These are phyloP conservation scores for Glossophaga mutica DNA, from an alignment of 2,797 vertebrate species.

Conservation along the genomic window DNA sequence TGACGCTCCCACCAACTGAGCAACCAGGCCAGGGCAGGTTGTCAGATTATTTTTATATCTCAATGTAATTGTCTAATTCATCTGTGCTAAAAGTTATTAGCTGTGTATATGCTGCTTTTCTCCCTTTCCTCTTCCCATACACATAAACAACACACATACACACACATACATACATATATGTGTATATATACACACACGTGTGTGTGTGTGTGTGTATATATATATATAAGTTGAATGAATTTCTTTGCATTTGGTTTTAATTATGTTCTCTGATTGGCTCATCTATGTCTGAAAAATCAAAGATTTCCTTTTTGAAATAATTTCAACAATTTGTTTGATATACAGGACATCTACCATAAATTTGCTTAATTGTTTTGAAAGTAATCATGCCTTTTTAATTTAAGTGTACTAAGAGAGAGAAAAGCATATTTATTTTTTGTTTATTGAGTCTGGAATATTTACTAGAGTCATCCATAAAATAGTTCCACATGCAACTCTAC, in stretches of 20 bases:
- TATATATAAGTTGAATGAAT: background rate
- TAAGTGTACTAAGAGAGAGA: background rate
- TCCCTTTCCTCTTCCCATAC: background rate
- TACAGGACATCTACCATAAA: background rate
- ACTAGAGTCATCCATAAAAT: background rate
- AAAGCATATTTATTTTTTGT: background rate
- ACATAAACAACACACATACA: too few relatives aligned
- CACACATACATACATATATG: background rate
- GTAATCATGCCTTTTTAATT: constrained; percentile 9
- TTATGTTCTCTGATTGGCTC: background rate
- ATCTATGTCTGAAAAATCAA: constrained; percentile 17
- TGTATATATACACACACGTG: background rate
- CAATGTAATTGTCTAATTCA: background rate
- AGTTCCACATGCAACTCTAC: background rate
- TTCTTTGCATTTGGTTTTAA: constrained; percentile 36
- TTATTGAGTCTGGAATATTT: constrained; percentile 1
- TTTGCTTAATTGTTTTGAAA: constrained; percentile 7
- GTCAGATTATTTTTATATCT: background rate
- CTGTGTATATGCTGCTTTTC: background rate
- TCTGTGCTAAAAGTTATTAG: background rate
- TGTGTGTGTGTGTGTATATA: too few relatives aligned
- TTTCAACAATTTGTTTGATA: constrained; percentile 1
- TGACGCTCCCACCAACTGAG: too few relatives aligned
- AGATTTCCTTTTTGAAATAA: constrained; percentile 2
- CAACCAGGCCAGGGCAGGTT: too few relatives aligned